Base-by-base conservation (phyloP, 2,113 vertebrate species). In the Pollimyrus isidori region DNA sequence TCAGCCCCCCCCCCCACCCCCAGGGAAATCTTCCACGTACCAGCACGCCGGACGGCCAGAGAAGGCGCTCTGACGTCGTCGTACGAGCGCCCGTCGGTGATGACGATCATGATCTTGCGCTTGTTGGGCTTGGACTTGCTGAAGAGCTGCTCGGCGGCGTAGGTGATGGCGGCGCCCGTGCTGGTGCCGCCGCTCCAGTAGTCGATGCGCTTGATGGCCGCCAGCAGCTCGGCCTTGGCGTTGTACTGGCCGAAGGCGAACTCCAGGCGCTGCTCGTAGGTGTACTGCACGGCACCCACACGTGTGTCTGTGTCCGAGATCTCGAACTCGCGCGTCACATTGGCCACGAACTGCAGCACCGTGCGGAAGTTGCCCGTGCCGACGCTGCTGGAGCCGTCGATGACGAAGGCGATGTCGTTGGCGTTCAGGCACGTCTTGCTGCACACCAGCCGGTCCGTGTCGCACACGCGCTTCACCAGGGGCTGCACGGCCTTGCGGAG, bases 111-210 rank as follows among this genome's bases (percentile, higher is more conserved):
- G 83, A 99, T 95, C 94, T 99, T 99, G 93, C 98, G 97, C 90
- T 99, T 99, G 94, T 97, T 99, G 92, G 97, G 97, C 93, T 99
- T 99, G 94, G 99, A 98, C 90, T 97, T 98, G 95, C 96, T 97
- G 95, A 99, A 99, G 48, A 99, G 97, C 92, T 98, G 96, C 46
- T 98, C 97, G 0, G 96, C 96, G 1, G 98, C 96, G 0, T 94
- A 99, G 89, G 95, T 97, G 95, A 99, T 99, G 91, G 99, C 99
- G 0, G 98, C 98, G 0, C 99, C 99, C 0, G 99, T 99, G 95
- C 98, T 99, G 90, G 98, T 99, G 3, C 98, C 98, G 0, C 98
- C 98, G 0, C 98, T 99, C 98, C 98, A 99, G 93, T 99, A 99
- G 85, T 96, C 96, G 93, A 99, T 96, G 90, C 96, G 96, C 90